These are phyloP conservation scores for Paracentrotus lividus DNA, from an alignment of 53 echinoderm and acorn worm species.

Conservation along the genomic window DNA sequence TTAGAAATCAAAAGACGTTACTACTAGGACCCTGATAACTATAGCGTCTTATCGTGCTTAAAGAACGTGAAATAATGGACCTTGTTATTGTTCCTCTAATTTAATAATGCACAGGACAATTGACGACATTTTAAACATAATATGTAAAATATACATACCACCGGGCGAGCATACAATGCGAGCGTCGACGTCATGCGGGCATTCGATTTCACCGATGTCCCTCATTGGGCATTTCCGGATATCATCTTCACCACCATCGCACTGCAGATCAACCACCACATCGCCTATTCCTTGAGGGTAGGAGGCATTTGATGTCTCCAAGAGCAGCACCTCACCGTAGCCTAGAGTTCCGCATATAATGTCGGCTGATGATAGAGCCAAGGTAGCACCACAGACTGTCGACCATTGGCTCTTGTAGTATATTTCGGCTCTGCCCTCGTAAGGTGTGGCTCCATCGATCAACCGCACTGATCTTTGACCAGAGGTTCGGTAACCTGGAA, in stretches of 20 bases:
- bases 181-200: neutral
- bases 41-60: too few relatives aligned
- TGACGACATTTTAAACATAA: too few relatives aligned
- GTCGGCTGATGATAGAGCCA: neutral
- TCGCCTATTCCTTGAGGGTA: neutral
- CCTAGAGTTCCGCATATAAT: neutral
- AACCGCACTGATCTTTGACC: neutral
- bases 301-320: neutral
- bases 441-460: neutral
- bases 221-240: neutral
- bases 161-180: neutral
- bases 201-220: neutral
- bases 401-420: constrained; percentile 36
- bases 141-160: neutral
- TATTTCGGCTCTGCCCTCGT: constrained; percentile 2
- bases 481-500: neutral
- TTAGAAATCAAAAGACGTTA: too few relatives aligned
- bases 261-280: neutral
- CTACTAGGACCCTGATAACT: too few relatives aligned
- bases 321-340: neutral
- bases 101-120: too few relatives aligned
- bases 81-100: too few relatives aligned
- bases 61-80: too few relatives aligned
- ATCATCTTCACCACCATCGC: neutral
- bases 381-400: constrained; percentile 1